Evolutionary conservation across 2,888 invertebrate genomes (phyloP).

Genomic region (Altica lythri): DNA sequence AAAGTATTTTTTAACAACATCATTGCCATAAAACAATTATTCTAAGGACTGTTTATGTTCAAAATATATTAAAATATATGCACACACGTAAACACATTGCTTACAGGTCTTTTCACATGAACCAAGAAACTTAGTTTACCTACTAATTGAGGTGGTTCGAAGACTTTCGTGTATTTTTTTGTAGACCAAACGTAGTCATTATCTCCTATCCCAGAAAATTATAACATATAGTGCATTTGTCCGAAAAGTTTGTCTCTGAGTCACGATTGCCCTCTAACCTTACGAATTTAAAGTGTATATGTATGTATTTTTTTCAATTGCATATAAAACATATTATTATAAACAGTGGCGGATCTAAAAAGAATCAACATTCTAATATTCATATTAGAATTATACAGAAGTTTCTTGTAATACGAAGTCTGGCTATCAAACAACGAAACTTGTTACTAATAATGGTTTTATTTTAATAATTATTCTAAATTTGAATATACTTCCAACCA

Average conservation of each 20-base stretch:
- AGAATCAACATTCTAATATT: too few species aligned
- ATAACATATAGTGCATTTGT: too few species aligned
- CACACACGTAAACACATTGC: neutral
- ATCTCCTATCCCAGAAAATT: conserved; percentile 22
- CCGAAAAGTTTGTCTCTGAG: conserved; percentile 26
- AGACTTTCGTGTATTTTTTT: conserved; percentile 17
- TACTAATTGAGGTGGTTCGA: conserved; percentile 13
- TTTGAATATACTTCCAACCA: too few species aligned
- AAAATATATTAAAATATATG: neutral
- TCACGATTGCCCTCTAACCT: conserved; percentile 37
- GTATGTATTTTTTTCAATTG: conserved; percentile 36
- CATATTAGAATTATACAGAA: too few species aligned
- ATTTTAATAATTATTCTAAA: too few species aligned
- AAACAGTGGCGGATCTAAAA: conserved; percentile 8
- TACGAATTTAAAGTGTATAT: conserved; percentile 34
- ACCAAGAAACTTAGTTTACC: neutral
- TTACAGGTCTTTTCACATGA: neutral
- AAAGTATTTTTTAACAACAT: too few species aligned
- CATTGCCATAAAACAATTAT: too few species aligned
- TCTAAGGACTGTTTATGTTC: too few species aligned
- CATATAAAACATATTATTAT: conserved; percentile 25
- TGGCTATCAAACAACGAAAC: too few species aligned
- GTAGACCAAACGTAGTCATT: conserved; percentile 9
- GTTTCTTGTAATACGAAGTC: too few species aligned
- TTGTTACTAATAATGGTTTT: too few species aligned